Evolutionary conservation across 2,888 invertebrate species (phyloP), one percentile per base, ranked within the genome.

Genomic region (Microplitis deprimator): DNA sequence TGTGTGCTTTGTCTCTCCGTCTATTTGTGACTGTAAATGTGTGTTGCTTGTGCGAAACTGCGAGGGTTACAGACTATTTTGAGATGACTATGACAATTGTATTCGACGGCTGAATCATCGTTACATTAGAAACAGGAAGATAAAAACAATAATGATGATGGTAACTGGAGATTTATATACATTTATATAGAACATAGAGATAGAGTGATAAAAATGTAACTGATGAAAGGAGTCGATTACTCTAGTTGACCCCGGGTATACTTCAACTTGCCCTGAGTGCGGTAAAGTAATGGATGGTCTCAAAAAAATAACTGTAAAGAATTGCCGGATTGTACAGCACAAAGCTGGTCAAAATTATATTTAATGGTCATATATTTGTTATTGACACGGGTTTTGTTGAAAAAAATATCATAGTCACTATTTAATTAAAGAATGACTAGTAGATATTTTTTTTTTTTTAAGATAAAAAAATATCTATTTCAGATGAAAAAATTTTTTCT

Each of bases 141-240:
- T 4, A 50, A 50, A 50, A 50, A 50, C 50, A 50, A 50, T 50
- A 13, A 50, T 13, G 13, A 50, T 13, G 6, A 50, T 50, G 13
- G 13, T 50, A 10, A 50, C 8, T 13, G 13, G 10, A 5, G 13
- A 50, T 13, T 29, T 29, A 29, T 29, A 29, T 29, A 29, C 3
- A 29, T 29, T 29, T 29, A 29, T 29, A 29, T 4, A 29, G 29
- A 29, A 29, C 29, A 29, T 29, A 29, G 29, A 50, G 50, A 50
- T 10, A 5, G 40, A 10, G 68, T 17, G 16, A 68, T 8, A 20
- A 41, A 8, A 50, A 17, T 50, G 39, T 61, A 71, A 71, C 60
- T 76, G 67, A 76, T 76, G 68, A 71, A 59, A 70, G 68, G 39
- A 77, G 74, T 77, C 64, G 77, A 74, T 74, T 77, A 62, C 77